Evolutionary conservation across 1,140 invertebrate species (phyloP).

Genomic region (Rhysida immarginata): DNA sequence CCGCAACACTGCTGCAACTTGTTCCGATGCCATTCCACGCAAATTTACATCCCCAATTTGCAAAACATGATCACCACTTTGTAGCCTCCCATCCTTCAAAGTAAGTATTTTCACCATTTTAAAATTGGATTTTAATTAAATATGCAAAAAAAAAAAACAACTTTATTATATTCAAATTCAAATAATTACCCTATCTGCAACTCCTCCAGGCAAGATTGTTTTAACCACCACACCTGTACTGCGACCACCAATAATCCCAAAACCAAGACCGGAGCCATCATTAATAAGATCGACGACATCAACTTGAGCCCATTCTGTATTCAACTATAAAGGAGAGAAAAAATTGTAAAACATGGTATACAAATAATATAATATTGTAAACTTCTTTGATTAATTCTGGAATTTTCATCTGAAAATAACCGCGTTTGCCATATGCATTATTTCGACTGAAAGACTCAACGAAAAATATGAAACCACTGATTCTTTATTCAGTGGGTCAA

Average conservation of each 20-base stretch:
- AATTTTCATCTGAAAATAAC: too few species aligned
- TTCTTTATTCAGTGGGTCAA: too few species aligned
- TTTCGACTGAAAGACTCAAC: too few species aligned
- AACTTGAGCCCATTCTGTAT: constrained; percentile 88
- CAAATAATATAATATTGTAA: too few species aligned
- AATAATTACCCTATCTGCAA: constrained; percentile 72
- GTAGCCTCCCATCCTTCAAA: constrained; percentile 70
- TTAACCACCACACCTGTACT: constrained; percentile 95
- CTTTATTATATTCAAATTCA: too few species aligned
- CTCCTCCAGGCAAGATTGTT: constrained; percentile 78
- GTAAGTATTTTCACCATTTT: too few species aligned
- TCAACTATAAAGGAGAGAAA: constrained; percentile 45
- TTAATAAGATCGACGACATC: constrained; percentile 90
- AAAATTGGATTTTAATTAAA: too few species aligned
- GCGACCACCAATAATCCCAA: constrained; percentile 85
- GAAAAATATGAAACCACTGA: too few species aligned
- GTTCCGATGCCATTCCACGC: constrained; percentile 73
- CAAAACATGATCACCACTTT: constrained; percentile 83
- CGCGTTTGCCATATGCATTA: too few species aligned
- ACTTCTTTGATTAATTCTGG: too few species aligned
- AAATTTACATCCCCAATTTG: constrained; percentile 87
- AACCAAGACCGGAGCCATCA: constrained; percentile 88
- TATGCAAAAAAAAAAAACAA: too few species aligned
- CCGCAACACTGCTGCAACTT: constrained; percentile 72
- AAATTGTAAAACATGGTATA: too few species aligned